Base-by-base conservation (phyloP, 2,888 invertebrate species). In the Lydus trimaculatus region DNA sequence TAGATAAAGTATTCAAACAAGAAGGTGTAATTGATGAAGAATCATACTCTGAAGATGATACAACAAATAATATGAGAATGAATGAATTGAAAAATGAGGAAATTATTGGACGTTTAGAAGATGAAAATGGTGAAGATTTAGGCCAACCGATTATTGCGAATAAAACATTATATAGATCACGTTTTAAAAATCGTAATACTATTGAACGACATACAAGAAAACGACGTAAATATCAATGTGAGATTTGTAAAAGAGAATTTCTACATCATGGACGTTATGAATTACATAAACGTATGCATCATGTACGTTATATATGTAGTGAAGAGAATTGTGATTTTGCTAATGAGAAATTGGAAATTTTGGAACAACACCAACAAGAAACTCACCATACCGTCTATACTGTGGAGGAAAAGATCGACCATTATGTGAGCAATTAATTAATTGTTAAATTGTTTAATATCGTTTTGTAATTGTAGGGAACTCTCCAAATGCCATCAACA, bases 1-100 rank as follows among this genome's bases (percentile, higher is more conserved):
- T 93, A 62, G 93, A 93, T 77, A 87, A 90, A 73, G 91, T 93
- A 74, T 91, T 92, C 75, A 88, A 89, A 76, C 91, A 92, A 78
- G 91, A 92, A 83, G 93, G 92, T 0, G 89, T 93, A 13, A 90
- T 89, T 31, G 92, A 91, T 36, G 88, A 75, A 71, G 87, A 74
- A 75, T 74, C 31, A 76, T 73, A 70, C 11, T 70, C 67, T 52
- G 75, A 71, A 48, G 65, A 61, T 1, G 81, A 81, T 65, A 74
- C 76, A 1, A 74, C 76, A 1, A 73, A 20, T 80, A 79, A 20
- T 75, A 82, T 66, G 72, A 73, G 23, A 77, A 76, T 33, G 75
- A 78, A 31, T 60, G 56, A 58, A 66, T 73, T 60, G 66, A 63
- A 58, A 64, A 65, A 25, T 63, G 52, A 81, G 60, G 88, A 91